Percentiles rank a stretch among this genome's conserved stretches.
Evolutionary conservation across 2,797 vertebrate species (phyloP).

Genomic region (Tragelaphus eurycerus): DNA sequence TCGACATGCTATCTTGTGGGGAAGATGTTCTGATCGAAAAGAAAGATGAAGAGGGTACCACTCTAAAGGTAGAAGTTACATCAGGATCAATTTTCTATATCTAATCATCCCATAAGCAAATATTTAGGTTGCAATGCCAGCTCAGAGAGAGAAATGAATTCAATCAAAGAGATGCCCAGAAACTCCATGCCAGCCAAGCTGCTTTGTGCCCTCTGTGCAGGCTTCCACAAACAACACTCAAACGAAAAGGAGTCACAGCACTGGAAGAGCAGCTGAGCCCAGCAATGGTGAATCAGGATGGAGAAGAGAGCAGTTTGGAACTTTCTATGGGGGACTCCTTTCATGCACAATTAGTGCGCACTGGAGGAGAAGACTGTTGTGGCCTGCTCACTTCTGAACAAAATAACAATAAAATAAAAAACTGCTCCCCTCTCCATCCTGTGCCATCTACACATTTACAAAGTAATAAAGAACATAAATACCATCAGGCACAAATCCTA

Average conservation of each 20-base stretch:
- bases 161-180: not conserved
- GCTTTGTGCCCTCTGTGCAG: not conserved
- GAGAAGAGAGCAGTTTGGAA: slow-evolving; percentile 62
- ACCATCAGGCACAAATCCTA: slow-evolving; percentile 7
- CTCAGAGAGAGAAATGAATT: slow-evolving; percentile 47
- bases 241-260: not conserved
- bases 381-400: slow-evolving; percentile 13
- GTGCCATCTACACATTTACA: not conserved
- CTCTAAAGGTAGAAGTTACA: not conserved
- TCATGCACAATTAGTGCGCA: slow-evolving; percentile 46
- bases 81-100: slow-evolving; percentile 1
- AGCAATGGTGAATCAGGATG: slow-evolving; percentile 44
- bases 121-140: not conserved
- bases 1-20: not conserved
- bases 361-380: slow-evolving; percentile 22
- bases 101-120: slow-evolving; percentile 54
- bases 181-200: not conserved
- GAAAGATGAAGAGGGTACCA: not conserved
- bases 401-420: slow-evolving; percentile 46
- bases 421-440: not conserved
- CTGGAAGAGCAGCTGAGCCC: slow-evolving; percentile 38
- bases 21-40: slow-evolving; percentile 3
- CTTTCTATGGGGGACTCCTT: slow-evolving; percentile 49
- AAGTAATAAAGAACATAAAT: slow-evolving; percentile 25
- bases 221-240: not conserved